Percentiles rank a stretch among this genome's conserved stretches.
These are phyloP conservation scores for Anthrax anthrax DNA, from an alignment of 2,888 invertebrate genomes.

Conservation along the genomic window DNA sequence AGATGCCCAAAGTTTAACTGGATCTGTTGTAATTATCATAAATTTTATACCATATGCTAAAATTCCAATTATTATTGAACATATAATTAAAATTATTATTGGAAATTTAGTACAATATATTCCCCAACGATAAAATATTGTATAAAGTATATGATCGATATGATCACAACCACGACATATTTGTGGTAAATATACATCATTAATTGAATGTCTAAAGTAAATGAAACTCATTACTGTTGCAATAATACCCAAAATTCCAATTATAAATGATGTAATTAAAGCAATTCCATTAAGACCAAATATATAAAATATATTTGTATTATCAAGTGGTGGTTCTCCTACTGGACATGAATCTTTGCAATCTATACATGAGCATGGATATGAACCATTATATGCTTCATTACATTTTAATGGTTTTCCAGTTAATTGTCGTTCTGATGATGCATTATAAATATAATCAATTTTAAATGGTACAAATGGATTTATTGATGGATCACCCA, in stretches of 20 bases:
- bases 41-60: constrained; percentile 52
- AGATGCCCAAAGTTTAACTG: constrained; percentile 88
- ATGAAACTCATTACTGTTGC: constrained; percentile 14
- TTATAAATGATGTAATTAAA: constrained; percentile 44
- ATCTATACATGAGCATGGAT: constrained; percentile 65
- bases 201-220: constrained; percentile 6
- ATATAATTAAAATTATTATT: constrained; percentile 45
- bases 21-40: constrained; percentile 68
- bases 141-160: constrained; percentile 23
- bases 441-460: constrained; percentile 37
- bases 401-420: constrained; percentile 41
- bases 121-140: constrained; percentile 35
- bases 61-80: constrained; percentile 42
- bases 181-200: constrained; percentile 14
- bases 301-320: constrained; percentile 39
- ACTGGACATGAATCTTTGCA: constrained; percentile 49
- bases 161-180: constrained; percentile 25
- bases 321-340: constrained; percentile 31
- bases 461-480: constrained; percentile 49
- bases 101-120: constrained; percentile 52
- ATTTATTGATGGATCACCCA: constrained; percentile 41
- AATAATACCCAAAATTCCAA: constrained; percentile 35
- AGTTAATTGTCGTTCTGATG: constrained; percentile 35
- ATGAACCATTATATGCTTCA: constrained; percentile 40
- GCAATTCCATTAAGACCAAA: constrained; percentile 47